Evolutionary conservation across 2,888 invertebrate genomes (phyloP), one percentile per base, ranked within the genome.

Genomic region (Temnothorax ravouxi): DNA sequence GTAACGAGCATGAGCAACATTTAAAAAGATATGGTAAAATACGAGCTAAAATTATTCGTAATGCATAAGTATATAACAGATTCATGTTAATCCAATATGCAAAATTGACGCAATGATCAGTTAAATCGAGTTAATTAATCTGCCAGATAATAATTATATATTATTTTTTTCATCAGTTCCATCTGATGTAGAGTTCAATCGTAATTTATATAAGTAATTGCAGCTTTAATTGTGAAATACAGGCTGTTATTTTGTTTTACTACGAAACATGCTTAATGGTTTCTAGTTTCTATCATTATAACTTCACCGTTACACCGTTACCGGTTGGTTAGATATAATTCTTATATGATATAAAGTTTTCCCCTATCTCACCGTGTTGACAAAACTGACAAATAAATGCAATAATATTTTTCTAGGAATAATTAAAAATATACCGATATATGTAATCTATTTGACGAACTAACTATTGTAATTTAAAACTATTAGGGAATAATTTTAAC

Each of bases 1-100:
- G 56, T 72, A 72, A 79, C 38, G 38, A 72, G 71, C 56, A 66
- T 38, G 71, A n/a, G 59, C 59, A 79, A 50, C 79, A 79, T 79
- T 79, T 72, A 61, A 79, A 79, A 72, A 79, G 34, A 11, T 71
- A 47, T 15, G 15, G 13, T 72, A 38, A 79, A 79, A 79, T 72
- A 50, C 47, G 72, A 59, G 38, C 34, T 34, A 38, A 71, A 79
- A 61, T 79, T 47, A 79, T 79, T 61, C 47, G 44, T 15, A 69
- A 79, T 69, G 44, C 69, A 56, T 34, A 29, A 47, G 9, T 34
- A 29, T 54, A n/a, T n/a, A 54, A 59, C n/a, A 59, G 34, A 71
- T 79, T 79, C 61, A 79, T 56, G 72, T 72, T 50, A 72, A 50
- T 25, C 47, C 47, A 18, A 59, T 59, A 41, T 69, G 52, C 9